Base-by-base conservation (phyloP, 2,113 vertebrate species). In the Oncorhynchus gorbuscha region DNA sequence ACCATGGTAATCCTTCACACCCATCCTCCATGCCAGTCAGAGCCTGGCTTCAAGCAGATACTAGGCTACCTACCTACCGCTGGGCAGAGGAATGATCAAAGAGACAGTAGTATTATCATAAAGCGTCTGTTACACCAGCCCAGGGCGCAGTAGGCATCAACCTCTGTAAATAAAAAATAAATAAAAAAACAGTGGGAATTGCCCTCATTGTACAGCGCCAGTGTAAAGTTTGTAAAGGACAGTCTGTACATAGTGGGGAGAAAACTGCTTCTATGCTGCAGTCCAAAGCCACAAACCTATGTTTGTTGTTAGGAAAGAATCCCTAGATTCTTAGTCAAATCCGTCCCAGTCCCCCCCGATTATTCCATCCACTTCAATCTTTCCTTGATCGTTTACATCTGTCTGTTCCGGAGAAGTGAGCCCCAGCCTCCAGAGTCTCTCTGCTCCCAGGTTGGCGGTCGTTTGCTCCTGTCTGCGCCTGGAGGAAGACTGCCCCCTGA, bases 381-480 rank as follows among this genome's bases (percentile, higher is more conserved):
- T 72, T 66, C 70, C 72, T 69, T 39, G 66, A 76, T 76, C 65
- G 77, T 83, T 74, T 74, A 66, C 78, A 73, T 80, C 76, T 72
- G 58, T 72, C 69, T 86, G 85, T 79, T 79, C 78, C 77, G 76
- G 75, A 82, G 79, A 74, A 74, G 69, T 5, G 30, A 85, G 68
- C 80, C 45, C 71, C 75, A 68, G 71, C 39, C 79, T 76, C 62
- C 82, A 84, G 87, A 79, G 85, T 70, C 22, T 77, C 75, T 79
- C 76, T 68, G 22, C 87, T 90, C 86, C 81, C 80, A 83, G 89
- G 90, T 89, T 86, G 79, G 83, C 83, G 84, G 76, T 87, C 82
- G 75, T 87, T 88, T 86, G 83, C 90, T 90, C 89, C 90, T 74
- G 89, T 87, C 90, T 90, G 85, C 80, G 61, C 87, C 86, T 69